Conservation (phyloP, 1,140 invertebrate genomes). For the Ooceraea biroi region DNA sequence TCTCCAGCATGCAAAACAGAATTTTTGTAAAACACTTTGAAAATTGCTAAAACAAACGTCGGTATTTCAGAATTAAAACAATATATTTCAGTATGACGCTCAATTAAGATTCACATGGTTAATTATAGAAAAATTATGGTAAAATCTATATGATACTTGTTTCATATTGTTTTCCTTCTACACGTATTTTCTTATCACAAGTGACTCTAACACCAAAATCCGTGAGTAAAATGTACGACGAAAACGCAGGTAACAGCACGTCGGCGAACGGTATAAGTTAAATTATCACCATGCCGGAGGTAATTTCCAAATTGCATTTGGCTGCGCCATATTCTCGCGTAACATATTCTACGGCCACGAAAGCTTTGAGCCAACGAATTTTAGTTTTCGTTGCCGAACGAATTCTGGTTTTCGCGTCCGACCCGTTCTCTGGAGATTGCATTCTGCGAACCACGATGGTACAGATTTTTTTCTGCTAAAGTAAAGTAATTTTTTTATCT, state of each 20-base stretch:
- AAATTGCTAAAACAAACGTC: too few species aligned
- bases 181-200: slow-evolving; percentile 29
- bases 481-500: slow-evolving; percentile 33
- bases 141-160: not conserved
- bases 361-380: slow-evolving; percentile 47
- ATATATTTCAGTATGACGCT: too few species aligned
- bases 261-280: slow-evolving; percentile 38
- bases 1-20: too few species aligned
- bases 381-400: slow-evolving; percentile 14
- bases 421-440: slow-evolving; percentile 4
- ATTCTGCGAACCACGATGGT: not conserved
- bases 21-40: too few species aligned
- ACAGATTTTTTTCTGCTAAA: slow-evolving; percentile 14
- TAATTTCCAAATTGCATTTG: slow-evolving; percentile 60
- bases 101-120: not conserved
- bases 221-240: slow-evolving; percentile 30
- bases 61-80: too few species aligned
- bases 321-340: slow-evolving; percentile 38
- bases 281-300: slow-evolving; percentile 36
- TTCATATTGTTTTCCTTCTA: slow-evolving; percentile 21
- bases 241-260: slow-evolving; percentile 29
- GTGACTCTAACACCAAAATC: slow-evolving; percentile 32
- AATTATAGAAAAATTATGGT: not conserved
- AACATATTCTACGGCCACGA: slow-evolving; percentile 39
- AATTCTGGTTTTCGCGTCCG: slow-evolving; percentile 22